phyloP scores from a whole-genome alignment of 92 coral and sea anemone genomes.

The Epizoanthus scotinus region DNA sequence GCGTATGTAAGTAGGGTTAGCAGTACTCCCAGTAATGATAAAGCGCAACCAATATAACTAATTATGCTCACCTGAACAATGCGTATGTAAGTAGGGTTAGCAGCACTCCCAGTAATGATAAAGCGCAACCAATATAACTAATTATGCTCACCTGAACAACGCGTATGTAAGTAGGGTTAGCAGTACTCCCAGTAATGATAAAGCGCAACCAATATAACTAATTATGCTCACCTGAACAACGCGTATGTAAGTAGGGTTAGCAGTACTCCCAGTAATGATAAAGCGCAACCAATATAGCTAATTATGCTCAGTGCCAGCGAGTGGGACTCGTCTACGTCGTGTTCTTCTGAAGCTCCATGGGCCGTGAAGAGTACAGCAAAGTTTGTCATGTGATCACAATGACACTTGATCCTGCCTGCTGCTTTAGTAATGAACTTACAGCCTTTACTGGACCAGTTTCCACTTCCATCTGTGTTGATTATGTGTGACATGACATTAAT shows the following conservation, averaged over 20 bases:
- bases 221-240: slow-evolving; percentile 83
- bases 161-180: slow-evolving; percentile 85
- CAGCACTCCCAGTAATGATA: slow-evolving; percentile 72
- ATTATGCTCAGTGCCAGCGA: slow-evolving; percentile 66
- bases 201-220: slow-evolving; percentile 84
- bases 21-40: slow-evolving; percentile 72
- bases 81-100: slow-evolving; percentile 85
- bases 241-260: slow-evolving; percentile 86
- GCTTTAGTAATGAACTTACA: slow-evolving; percentile 27
- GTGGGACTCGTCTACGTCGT: slow-evolving; percentile 34
- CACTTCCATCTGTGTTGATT: not conserved
- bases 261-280: slow-evolving; percentile 73
- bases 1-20: slow-evolving; percentile 85
- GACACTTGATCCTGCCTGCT: slow-evolving; percentile 47
- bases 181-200: slow-evolving; percentile 72
- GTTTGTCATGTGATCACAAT: slow-evolving; percentile 55
- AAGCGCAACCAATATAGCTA: slow-evolving; percentile 85
- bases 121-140: slow-evolving; percentile 84
- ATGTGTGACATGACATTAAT: too few relatives aligned
- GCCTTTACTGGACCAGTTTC: slow-evolving; percentile 47
- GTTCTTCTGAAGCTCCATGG: slow-evolving; percentile 21
- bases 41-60: slow-evolving; percentile 84
- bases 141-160: slow-evolving; percentile 84
- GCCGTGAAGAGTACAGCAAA: slow-evolving; percentile 46
- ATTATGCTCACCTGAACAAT: slow-evolving; percentile 56